Evolutionary conservation across 2,797 vertebrate genomes (phyloP).

Genomic region (Sciurus vulgaris): DNA sequence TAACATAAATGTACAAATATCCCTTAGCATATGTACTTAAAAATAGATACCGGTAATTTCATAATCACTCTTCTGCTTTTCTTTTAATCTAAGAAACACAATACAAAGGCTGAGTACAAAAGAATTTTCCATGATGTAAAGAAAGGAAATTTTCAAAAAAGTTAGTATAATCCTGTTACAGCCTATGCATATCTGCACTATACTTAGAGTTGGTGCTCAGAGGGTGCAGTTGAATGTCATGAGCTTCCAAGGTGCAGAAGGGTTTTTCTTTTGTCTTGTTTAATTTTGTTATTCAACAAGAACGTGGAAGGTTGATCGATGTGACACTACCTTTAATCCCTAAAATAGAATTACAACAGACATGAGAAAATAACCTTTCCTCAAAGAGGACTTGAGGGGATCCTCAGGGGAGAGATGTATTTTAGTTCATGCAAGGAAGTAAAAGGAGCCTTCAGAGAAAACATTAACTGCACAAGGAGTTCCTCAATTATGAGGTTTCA

Average conservation of each 20-base stretch:
- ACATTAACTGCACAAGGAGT: background rate
- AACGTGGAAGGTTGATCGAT: background rate
- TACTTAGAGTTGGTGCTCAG: background rate
- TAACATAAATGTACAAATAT: background rate
- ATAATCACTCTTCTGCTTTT: background rate
- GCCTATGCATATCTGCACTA: background rate
- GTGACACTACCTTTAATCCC: slow-evolving; percentile 60
- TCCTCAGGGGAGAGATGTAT: background rate
- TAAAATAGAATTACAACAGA: slow-evolving; percentile 68
- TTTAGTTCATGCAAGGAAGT: slow-evolving; percentile 26
- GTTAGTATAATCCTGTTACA: background rate
- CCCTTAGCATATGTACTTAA: background rate
- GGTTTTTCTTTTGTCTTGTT: slow-evolving; percentile 29
- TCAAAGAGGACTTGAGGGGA: background rate
- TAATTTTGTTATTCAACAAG: slow-evolving; percentile 61
- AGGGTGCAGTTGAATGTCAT: background rate
- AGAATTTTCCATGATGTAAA: slow-evolving; percentile 8
- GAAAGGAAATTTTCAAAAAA: background rate
- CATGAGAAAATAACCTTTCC: slow-evolving; percentile 59
- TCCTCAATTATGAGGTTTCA: slow-evolving; percentile 16
- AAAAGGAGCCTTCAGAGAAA: background rate
- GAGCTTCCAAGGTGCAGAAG: background rate
- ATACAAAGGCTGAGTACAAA: background rate
- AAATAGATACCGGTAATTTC: background rate
- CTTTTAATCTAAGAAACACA: slow-evolving; percentile 11